Evolutionary conservation across 2,888 invertebrate species (phyloP).

Genomic region (Luperina nickerlii): DNA sequence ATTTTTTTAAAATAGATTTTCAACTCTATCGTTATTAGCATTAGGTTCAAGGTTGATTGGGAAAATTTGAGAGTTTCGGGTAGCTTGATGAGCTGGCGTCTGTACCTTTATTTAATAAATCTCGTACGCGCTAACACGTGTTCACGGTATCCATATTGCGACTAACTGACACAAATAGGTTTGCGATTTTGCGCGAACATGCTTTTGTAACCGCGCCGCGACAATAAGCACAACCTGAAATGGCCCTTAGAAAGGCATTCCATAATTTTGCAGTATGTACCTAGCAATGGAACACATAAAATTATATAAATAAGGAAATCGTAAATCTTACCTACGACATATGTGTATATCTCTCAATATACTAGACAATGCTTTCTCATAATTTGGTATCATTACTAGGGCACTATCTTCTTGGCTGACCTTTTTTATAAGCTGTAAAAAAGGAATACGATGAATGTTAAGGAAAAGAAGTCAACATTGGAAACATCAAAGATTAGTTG

Average conservation of each 20-base stretch:
- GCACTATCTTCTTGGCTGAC: conserved; percentile 94
- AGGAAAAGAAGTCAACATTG: no score
- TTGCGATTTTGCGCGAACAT: background rate
- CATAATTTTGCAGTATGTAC: background rate
- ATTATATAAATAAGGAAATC: background rate
- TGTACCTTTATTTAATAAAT: background rate
- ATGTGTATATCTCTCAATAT: conserved; percentile 96
- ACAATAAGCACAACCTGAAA: background rate
- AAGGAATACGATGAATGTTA: background rate
- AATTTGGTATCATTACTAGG: conserved; percentile 94
- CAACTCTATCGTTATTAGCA: no score
- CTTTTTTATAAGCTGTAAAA: conserved; percentile 94
- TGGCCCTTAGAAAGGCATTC: background rate
- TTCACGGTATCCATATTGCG: background rate
- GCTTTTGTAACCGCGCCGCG: background rate
- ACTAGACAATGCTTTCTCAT: conserved; percentile 95
- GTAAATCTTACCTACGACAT: conserved; percentile 92
- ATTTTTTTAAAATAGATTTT: no score
- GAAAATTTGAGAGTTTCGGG: no score
- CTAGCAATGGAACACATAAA: background rate
- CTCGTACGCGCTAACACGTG: background rate
- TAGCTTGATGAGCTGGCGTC: no score
- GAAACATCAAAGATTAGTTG: background rate
- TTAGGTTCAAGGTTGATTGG: no score
- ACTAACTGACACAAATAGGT: background rate